Base-by-base conservation (phyloP, 2,797 vertebrate genomes). In the Melopsittacus undulatus region DNA sequence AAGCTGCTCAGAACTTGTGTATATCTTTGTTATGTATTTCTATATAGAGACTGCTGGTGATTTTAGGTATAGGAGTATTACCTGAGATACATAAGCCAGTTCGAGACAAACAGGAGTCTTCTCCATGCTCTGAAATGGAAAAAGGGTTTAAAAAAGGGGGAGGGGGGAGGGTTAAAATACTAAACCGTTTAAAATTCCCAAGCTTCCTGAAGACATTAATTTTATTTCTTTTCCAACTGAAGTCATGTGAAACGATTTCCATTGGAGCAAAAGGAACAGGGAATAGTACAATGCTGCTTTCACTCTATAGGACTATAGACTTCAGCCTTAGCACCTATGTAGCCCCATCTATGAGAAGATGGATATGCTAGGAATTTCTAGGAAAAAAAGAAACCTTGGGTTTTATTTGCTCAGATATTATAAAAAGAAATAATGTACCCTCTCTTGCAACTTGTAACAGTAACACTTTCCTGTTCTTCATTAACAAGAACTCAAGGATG, bases 361-460 rank as follows among this genome's bases (percentile, higher is more conserved):
- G 13, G 29, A 68, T 36, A 5, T 52, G 12, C 11, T 48, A 7
- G 32, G 7, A 40, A 68, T 66, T 83, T 77, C 30, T 63, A 54
- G 61, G 34, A 92, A 80, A 13, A 13, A 79, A 30, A 4, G 11
- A 70, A 80, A 63, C 13, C 19, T 61, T 14, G 11, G 45, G 22
- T n/a, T 56, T 88, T 27, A 56, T 26, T 70, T 87, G 8, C 8
- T 83, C 20, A 18, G 13, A 38, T 9, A 6, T 43, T 80, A 85
- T 11, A 10, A 85, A 63, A 42, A 42, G 63, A 83, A 69, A 59
- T 13, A 2, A 49, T 13, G 1, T 49, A 18, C 40, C 9, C 46
- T 83, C 6, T 72, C 17, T 54, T 54, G 51, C 18, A n/a, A 21
- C 0, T 0, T 51, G 7, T 17, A 76, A 34, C 10, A 49, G 32